These are phyloP conservation scores for Ceratitis capitata DNA, from an alignment of 1,140 invertebrate species.

Conservation along the genomic window DNA sequence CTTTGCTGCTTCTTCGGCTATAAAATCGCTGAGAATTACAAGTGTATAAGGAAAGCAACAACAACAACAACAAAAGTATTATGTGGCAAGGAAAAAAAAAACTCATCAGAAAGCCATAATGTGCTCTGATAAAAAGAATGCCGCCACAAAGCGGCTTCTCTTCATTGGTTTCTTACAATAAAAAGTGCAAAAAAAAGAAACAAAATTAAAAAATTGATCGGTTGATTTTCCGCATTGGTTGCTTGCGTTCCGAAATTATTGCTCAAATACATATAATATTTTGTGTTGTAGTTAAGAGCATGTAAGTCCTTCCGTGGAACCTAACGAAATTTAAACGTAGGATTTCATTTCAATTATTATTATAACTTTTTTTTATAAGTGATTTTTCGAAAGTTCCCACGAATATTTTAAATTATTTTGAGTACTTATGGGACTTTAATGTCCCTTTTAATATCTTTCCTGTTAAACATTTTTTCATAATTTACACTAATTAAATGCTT, in stretches of 20 bases:
- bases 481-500: no score
- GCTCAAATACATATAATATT: neutral
- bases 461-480: no score
- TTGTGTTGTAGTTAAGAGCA: neutral
- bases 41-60: neutral
- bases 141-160: neutral
- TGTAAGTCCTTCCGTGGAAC: no score
- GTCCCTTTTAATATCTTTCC: no score
- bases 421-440: no score
- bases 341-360: no score
- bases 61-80: neutral
- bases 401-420: no score
- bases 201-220: no score
- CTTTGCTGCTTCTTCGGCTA: neutral
- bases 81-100: neutral
- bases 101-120: conserved; percentile 35
- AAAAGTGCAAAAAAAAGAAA: no score
- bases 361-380: no score
- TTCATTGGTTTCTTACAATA: neutral
- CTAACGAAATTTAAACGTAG: no score
- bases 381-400: neutral
- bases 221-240: neutral
- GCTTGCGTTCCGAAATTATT: conserved; percentile 12
- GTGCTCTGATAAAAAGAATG: neutral
- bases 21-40: conserved; percentile 21